phyloP scores from a whole-genome alignment of 1,140 invertebrate species.

The Stratiolaelaps scimitus region DNA sequence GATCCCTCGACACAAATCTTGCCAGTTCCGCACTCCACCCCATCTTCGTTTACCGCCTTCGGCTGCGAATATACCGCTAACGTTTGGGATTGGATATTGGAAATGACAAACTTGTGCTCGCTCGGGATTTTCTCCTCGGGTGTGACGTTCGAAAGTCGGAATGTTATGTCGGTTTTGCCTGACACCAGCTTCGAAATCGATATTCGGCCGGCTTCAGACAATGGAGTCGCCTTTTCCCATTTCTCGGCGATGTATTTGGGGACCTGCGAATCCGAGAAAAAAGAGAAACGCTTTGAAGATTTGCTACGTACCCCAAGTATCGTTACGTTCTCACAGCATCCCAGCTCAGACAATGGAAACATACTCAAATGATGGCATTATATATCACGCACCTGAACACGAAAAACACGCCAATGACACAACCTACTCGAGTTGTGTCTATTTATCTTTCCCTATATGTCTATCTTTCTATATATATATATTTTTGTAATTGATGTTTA shows the following conservation, averaged over 20 bases:
- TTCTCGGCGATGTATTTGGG: constrained; percentile 85
- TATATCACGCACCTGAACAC: too few species aligned
- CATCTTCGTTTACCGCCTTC: constrained; percentile 46
- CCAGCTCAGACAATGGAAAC: too few species aligned
- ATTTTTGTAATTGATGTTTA: too few species aligned
- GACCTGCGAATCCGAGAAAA: constrained; percentile 41
- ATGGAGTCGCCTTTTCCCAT: constrained; percentile 68
- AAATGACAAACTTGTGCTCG: constrained; percentile 76
- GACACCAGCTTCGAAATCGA: constrained; percentile 55
- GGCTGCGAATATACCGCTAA: constrained; percentile 74
- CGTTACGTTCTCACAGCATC: too few species aligned
- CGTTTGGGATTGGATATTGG: constrained; percentile 70
- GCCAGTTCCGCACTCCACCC: constrained; percentile 42
- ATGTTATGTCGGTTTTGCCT: constrained; percentile 57
- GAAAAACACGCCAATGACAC: too few species aligned
- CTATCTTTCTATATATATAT: neutral
- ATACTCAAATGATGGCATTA: too few species aligned
- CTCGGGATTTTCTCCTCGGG: constrained; percentile 60
- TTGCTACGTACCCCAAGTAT: neutral
- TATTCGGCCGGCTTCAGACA: constrained; percentile 63
- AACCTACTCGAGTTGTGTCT: too few species aligned
- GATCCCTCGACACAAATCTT: constrained; percentile 78
- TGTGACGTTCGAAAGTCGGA: constrained; percentile 53
- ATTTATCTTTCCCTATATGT: too few species aligned
- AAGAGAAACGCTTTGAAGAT: constrained; percentile 30